Conservation (phyloP, 92 coral and sea anemone genomes). For the Phenganax stokvisi region DNA sequence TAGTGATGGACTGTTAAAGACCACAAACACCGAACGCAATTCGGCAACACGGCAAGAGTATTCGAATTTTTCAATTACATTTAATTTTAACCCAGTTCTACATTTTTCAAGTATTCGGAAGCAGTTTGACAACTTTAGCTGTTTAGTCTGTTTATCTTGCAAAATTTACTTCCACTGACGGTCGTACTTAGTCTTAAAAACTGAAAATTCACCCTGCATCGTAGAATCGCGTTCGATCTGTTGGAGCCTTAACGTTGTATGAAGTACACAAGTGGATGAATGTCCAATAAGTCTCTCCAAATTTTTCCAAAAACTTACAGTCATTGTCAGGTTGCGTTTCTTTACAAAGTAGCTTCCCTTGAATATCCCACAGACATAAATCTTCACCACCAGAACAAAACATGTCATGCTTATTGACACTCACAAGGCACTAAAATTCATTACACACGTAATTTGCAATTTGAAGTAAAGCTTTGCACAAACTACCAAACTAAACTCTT, state of each 20-base stretch:
- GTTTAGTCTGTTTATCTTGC: too few relatives aligned
- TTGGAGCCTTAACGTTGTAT: neutral
- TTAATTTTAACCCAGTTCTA: too few relatives aligned
- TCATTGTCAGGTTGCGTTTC: slow-evolving; percentile 39
- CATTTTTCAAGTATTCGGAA: too few relatives aligned
- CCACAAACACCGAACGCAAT: too few relatives aligned
- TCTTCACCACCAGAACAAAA: slow-evolving; percentile 96
- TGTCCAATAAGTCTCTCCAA: neutral
- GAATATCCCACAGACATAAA: slow-evolving; percentile 81
- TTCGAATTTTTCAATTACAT: too few relatives aligned
- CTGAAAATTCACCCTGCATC: too few relatives aligned
- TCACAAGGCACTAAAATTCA: slow-evolving; percentile 67
- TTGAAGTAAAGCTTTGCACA: neutral
- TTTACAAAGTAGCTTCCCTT: slow-evolving; percentile 67
- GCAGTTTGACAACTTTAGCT: too few relatives aligned
- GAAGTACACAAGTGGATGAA: neutral
- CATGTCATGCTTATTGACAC: slow-evolving; percentile 52
- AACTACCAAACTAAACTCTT: neutral
- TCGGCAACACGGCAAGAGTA: too few relatives aligned
- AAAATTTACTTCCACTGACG: too few relatives aligned
- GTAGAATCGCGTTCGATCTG: neutral
- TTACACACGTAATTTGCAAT: neutral
- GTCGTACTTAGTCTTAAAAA: too few relatives aligned
- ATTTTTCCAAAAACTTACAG: slow-evolving; percentile 51
- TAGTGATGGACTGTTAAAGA: too few relatives aligned